These are phyloP conservation scores for Macropodus opercularis DNA, from an alignment of 2,797 vertebrate species.

Conservation along the genomic window DNA sequence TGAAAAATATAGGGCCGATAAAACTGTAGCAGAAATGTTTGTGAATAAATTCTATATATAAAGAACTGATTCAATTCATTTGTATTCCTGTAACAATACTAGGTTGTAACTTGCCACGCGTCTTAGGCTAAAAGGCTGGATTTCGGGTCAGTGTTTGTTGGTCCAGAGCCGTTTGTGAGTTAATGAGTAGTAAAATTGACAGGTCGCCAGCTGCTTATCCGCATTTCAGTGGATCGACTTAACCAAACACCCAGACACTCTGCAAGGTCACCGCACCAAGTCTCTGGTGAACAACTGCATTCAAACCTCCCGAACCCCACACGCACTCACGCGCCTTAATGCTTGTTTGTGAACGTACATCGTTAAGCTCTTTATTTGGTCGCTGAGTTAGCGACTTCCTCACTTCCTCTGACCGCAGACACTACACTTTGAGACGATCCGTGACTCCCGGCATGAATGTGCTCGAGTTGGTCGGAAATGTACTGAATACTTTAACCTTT, in stretches of 20 bases:
- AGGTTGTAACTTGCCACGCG: too few relatives aligned
- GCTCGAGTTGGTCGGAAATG: conserved; percentile 1
- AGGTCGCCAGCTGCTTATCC: conserved; percentile 54
- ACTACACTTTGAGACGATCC: background rate
- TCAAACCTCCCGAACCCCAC: conserved; percentile 15
- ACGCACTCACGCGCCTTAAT: conserved; percentile 10
- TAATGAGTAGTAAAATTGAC: conserved; percentile 65
- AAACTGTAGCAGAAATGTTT: too few relatives aligned
- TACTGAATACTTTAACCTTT: background rate
- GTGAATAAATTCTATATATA: too few relatives aligned
- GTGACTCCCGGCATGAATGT: conserved; percentile 2
- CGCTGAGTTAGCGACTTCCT: conserved; percentile 24
- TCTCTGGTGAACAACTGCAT: conserved; percentile 17
- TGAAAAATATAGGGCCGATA: conserved; percentile 15
- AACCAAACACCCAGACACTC: conserved; percentile 8
- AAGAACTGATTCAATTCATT: too few relatives aligned
- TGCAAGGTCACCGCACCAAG: conserved; percentile 23
- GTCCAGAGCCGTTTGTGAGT: conserved; percentile 42
- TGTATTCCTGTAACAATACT: too few relatives aligned
- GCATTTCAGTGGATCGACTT: conserved; percentile 41
- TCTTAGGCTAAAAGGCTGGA: background rate
- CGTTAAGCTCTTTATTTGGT: conserved; percentile 32
- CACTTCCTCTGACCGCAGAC: conserved; percentile 6
- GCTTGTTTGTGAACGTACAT: conserved; percentile 19
- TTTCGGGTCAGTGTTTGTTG: conserved; percentile 43